phyloP scores from a whole-genome alignment of 2,888 invertebrate genomes.

The Allolobophora icterica region DNA sequence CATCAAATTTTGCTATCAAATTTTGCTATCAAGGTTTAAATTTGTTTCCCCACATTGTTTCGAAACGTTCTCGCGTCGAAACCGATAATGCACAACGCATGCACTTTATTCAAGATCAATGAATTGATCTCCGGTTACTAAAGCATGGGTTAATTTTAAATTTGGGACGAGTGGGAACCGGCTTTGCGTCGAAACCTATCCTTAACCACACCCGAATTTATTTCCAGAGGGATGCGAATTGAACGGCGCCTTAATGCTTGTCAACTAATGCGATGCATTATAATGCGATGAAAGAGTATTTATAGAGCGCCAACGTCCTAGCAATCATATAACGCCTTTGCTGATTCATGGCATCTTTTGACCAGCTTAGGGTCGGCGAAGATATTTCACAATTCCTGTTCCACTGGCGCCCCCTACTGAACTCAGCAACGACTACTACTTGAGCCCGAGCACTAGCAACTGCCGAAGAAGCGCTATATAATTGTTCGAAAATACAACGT shows the following conservation, averaged over 20 bases:
- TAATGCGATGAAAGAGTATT: neutral
- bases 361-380: neutral
- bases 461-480: neutral
- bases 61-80: too few relatives aligned
- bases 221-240: neutral
- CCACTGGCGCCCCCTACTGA: neutral
- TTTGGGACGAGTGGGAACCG: too few relatives aligned
- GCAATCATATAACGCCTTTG: neutral
- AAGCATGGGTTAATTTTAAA: too few relatives aligned
- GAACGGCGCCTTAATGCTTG: neutral
- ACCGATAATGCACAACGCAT: too few relatives aligned
- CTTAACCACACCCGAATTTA: too few relatives aligned
- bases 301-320: neutral
- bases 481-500: neutral
- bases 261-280: neutral
- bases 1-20: too few relatives aligned
- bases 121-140: too few relatives aligned
- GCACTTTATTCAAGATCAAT: too few relatives aligned
- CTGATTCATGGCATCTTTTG: neutral
- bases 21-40: too few relatives aligned
- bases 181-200: too few relatives aligned
- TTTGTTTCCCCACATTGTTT: too few relatives aligned
- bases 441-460: neutral
- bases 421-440: neutral
- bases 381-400: neutral